phyloP scores from a whole-genome alignment of 1,140 invertebrate genomes.

The Drosophila azteca region DNA sequence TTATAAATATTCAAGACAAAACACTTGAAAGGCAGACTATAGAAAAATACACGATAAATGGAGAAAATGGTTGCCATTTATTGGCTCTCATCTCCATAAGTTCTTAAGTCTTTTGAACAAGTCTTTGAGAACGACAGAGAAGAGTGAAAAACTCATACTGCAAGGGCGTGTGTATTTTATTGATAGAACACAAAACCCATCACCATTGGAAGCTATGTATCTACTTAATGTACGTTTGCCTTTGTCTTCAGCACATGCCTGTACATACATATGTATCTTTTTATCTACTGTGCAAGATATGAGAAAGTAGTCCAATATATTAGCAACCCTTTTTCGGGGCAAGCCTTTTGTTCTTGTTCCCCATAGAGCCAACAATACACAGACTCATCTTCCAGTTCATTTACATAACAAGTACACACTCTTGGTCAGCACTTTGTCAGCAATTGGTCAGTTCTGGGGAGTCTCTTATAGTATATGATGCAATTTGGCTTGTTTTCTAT shows the following conservation, averaged over 20 bases:
- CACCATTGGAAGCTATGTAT: constrained; percentile 62
- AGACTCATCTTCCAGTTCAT: neutral
- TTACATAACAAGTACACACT: no score
- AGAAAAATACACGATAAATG: no score
- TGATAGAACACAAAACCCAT: constrained; percentile 41
- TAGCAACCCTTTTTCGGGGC: constrained; percentile 10
- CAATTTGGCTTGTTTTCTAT: constrained; percentile 20
- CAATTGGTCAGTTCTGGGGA: constrained; percentile 29
- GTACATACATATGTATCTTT: neutral
- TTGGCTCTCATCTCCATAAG: no score
- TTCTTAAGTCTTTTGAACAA: neutral
- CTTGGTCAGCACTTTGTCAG: constrained; percentile 8
- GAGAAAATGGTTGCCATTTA: no score
- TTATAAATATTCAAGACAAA: no score
- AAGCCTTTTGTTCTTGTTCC: constrained; percentile 4
- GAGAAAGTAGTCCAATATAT: constrained; percentile 29
- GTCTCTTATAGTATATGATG: neutral
- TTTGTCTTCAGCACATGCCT: constrained; percentile 15
- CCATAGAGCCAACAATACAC: constrained; percentile 14
- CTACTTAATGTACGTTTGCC: constrained; percentile 64
- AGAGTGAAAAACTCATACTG: neutral
- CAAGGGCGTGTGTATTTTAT: constrained; percentile 15
- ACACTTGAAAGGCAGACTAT: no score
- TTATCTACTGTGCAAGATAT: constrained; percentile 23
- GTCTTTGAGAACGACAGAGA: no score